These are phyloP conservation scores for Sebastes ruberrimus DNA, from an alignment of 2,797 vertebrate genomes.

Conservation along the genomic window DNA sequence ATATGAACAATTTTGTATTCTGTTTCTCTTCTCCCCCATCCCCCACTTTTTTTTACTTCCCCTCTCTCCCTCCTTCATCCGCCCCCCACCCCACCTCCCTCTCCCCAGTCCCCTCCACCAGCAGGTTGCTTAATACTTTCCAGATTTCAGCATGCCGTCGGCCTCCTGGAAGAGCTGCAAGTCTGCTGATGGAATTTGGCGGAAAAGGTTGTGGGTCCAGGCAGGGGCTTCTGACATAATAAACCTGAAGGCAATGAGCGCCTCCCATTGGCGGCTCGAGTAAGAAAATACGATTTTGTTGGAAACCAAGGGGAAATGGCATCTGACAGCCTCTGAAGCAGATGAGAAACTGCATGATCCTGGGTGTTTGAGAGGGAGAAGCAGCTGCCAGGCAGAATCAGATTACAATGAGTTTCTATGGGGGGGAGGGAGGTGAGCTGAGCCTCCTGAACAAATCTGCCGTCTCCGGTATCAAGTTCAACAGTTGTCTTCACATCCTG, in stretches of 20 bases:
- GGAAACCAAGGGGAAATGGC: slow-evolving; percentile 49
- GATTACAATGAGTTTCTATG: slow-evolving; percentile 44
- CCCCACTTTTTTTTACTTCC: slow-evolving; percentile 58
- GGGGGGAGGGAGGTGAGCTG: slow-evolving; percentile 3
- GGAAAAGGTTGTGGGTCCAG: slow-evolving; percentile 67
- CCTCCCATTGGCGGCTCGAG: slow-evolving; percentile 69
- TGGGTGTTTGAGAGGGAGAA: slow-evolving; percentile 49
- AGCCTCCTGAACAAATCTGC: slow-evolving; percentile 51
- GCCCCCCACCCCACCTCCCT: slow-evolving; percentile 20
- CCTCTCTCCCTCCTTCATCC: slow-evolving; percentile 32
- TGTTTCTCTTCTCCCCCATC: slow-evolving; percentile 71
- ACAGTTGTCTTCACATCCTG: slow-evolving; percentile 32
- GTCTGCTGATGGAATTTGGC: slow-evolving; percentile 82
- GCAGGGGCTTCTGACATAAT: slow-evolving; percentile 52
- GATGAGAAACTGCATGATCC: slow-evolving; percentile 48
- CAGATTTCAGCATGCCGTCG: slow-evolving; percentile 82
- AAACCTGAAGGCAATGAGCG: slow-evolving; percentile 64
- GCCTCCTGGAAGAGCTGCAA: slow-evolving; percentile 76
- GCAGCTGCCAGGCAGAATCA: slow-evolving; percentile 69
- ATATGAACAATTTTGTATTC: slow-evolving; percentile 79
- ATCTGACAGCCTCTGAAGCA: slow-evolving; percentile 60
- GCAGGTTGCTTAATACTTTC: slow-evolving; percentile 88
- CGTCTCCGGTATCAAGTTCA: slow-evolving; percentile 34
- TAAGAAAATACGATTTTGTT: slow-evolving; percentile 14
- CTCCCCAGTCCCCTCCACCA: slow-evolving; percentile 66